Base-by-base conservation (phyloP, 2,888 invertebrate genomes). In the Machimus rusticus region DNA sequence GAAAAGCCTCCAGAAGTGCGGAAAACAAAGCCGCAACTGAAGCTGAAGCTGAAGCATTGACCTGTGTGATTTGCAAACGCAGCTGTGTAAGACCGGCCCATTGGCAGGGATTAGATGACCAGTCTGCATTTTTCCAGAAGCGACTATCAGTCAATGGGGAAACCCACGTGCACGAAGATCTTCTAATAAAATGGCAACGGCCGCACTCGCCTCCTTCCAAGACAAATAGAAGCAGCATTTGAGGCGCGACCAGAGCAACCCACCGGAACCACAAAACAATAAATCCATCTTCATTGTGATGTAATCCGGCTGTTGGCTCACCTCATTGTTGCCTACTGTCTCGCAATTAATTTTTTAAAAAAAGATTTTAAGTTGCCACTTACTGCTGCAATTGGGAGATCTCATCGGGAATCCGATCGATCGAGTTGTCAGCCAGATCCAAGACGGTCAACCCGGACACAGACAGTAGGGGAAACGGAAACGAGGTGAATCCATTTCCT, bases 351-450 rank as follows among this genome's bases (percentile, higher is more conserved):
- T 74, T 85, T 74, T 85, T 19, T 74, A 31, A 74, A 66, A 78
- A 82, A 85, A 74, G 43, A 12, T 39, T 0, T 39, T 77, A 88
- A 87, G 77, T 74, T 81, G 85, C 76, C 88, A 93, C 94, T 94
- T 92, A 95, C 95, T 93, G 93, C 91, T 93, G 91, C 88, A 95
- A 92, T 88, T 92, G 94, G 90, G 93, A 93, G 90, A 96, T 95
- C 91, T 95, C 95, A 77, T 94, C 92, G 0, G 96, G 95, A 87
- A 96, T 91, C 88, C 94, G 94, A 86, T 94, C 92, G 89, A 96
- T 94, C 89, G 94, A 94, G 91, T 96, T 96, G 90, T 95, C 94
- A 79, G 95, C 95, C 89, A 96, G 92, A 91, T 96, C 95, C 87
- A 96, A 93, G 87, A 94, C 94, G 57, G 94, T 94, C 88, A 96